Percentiles rank a stretch among this genome's conserved stretches.
Conservation (phyloP, 2,113 vertebrate species). For the Myodes glareolus region DNA sequence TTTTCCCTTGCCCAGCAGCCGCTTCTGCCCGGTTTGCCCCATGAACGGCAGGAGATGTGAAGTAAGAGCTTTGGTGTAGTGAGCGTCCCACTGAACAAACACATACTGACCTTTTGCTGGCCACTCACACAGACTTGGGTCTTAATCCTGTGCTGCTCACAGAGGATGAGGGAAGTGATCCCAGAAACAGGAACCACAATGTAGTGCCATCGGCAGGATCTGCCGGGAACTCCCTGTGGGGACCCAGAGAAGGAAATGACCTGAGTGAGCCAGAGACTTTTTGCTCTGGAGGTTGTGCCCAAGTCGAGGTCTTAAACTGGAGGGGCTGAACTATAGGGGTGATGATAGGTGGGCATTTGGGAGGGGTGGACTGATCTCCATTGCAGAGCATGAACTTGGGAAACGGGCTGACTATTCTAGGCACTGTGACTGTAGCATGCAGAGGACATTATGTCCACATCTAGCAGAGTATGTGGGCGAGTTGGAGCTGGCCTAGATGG, state of each 20-base stretch:
- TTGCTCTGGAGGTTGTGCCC: not conserved
- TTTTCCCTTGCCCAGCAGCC: not conserved
- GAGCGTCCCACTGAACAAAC: not conserved
- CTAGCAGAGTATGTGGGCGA: not conserved
- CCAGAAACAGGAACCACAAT: slow-evolving; percentile 3
- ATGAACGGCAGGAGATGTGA: not conserved
- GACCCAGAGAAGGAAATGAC: slow-evolving; percentile 28
- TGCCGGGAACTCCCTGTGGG: not conserved
- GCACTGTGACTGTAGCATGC: not conserved
- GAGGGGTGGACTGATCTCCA: not conserved
- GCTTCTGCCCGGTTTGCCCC: not conserved
- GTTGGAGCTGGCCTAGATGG: not conserved
- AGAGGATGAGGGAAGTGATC: not conserved
- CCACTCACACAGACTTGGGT: not conserved
- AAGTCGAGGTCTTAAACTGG: not conserved
- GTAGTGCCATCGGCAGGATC: not conserved
- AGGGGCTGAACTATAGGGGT: not conserved
- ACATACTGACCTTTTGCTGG: not conserved
- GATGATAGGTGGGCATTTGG: not conserved
- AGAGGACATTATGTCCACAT: not conserved
- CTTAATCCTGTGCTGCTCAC: not conserved
- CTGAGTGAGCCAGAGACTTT: not conserved
- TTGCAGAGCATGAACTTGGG: not conserved
- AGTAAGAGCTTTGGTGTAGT: not conserved
- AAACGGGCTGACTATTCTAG: not conserved